Percentiles rank a stretch among this genome's conserved stretches.
These are phyloP conservation scores for Eublepharis macularius DNA, from an alignment of 2,113 vertebrate species.

Conservation along the genomic window DNA sequence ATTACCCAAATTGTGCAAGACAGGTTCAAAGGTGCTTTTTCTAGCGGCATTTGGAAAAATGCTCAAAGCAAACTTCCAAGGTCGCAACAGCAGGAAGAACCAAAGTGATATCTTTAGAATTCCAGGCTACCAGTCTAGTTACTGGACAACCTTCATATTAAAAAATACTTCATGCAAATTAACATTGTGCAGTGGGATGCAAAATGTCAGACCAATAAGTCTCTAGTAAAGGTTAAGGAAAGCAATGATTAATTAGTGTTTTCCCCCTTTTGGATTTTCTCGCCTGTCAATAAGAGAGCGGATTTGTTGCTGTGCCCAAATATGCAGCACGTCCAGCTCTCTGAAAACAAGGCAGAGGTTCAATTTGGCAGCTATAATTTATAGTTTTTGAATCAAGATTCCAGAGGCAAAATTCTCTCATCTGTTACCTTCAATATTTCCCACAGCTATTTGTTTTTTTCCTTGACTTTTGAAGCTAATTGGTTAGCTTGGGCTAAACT, in stretches of 20 bases:
- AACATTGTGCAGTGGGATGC: neutral
- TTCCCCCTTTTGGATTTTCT: neutral
- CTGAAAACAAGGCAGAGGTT: conserved; percentile 36
- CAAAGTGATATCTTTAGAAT: neutral
- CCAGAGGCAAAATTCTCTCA: conserved; percentile 30
- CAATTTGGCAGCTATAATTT: conserved; percentile 33
- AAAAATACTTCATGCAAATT: conserved; percentile 24
- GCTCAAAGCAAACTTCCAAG: neutral
- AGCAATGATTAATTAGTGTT: conserved; percentile 37
- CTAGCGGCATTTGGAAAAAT: neutral
- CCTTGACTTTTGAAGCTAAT: conserved; percentile 43
- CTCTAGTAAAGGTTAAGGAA: conserved; percentile 34
- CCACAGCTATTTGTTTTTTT: conserved; percentile 52
- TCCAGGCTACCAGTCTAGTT: neutral
- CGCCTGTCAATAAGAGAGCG: conserved; percentile 27
- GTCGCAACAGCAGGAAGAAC: neutral
- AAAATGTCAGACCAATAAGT: conserved; percentile 33
- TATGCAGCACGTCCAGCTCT: conserved; percentile 3
- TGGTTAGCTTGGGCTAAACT: conserved; percentile 42
- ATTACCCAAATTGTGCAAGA: neutral
- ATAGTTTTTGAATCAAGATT: conserved; percentile 40
- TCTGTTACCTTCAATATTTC: conserved; percentile 50
- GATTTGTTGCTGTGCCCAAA: conserved; percentile 13
- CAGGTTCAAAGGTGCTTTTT: neutral
- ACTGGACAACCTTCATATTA: neutral